Base-by-base conservation (phyloP, 2,888 invertebrate species). In the Thymelicus lineola region DNA sequence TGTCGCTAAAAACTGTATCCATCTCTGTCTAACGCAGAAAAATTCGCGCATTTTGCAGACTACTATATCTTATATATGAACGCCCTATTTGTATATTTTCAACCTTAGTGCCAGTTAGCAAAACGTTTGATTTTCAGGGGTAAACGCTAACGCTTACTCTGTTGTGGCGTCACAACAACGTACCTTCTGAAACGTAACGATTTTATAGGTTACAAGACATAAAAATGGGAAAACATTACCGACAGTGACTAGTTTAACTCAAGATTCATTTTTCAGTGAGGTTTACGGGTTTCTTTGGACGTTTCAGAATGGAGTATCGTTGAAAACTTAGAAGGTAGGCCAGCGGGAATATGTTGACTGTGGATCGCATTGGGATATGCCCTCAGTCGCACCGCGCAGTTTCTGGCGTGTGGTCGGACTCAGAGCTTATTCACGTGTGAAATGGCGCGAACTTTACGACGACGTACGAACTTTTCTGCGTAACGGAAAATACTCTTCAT, bases 271-370 rank as follows among this genome's bases (percentile, higher is more conserved):
- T 67, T 76, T 50, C n/a, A 5, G 7, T 69, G 70, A 28, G n/a
- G 14, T 15, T 12, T 15, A 6, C 35, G 45, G 12, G 35, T 57
- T 66, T 7, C 63, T 76, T 86, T 75, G 42, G 71, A 57, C 79
- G 59, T 80, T 85, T 79, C 66, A 73, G 5, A 42, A 65, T 59
- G 60, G 48, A 50, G 15, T 38, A 64, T 68, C 72, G 60, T 48
- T 75, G 86, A 86, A 91, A 93, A 91, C 90, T 92, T 90, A 85
- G 86, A 88, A 90, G 85, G 89, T 88, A 89, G 89, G 87, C 85
- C 82, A 90, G 84, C 86, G 82, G 83, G 87, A 87, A 88, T 83
- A 85, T 87, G 88, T 86, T 86, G 79, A 79, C 73, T 78, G 75
- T 75, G 76, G 86, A 83, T 85, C 82, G 84, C 83, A 78, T 80